Conservation (phyloP, 2,797 vertebrate genomes). For the Hafferia zeledoni region DNA sequence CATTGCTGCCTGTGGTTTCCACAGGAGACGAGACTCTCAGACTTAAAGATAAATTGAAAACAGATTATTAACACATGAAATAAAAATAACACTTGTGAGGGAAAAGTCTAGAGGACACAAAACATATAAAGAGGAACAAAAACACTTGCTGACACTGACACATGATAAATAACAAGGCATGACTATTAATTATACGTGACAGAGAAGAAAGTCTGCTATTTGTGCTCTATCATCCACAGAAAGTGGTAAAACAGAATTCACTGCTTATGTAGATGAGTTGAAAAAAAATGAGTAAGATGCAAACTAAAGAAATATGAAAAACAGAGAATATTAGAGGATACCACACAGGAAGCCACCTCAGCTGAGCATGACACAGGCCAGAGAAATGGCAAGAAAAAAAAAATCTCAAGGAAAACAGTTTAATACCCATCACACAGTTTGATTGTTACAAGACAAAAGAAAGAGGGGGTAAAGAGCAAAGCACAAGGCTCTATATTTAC, state of each 20-base stretch:
- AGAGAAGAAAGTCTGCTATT: not conserved
- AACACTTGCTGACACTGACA: not conserved
- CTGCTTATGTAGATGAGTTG: not conserved
- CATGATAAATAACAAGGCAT: not conserved
- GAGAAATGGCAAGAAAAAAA: not conserved
- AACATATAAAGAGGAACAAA: not conserved
- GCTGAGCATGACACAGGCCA: not conserved
- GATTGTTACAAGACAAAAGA: not conserved
- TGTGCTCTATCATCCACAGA: not conserved
- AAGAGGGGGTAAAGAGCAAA: not conserved
- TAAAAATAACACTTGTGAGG: not conserved
- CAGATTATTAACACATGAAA: not conserved
- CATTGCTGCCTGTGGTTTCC: not conserved
- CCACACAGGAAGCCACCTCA: rapidly evolving
- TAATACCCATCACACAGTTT: not conserved
- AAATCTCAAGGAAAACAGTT: not conserved
- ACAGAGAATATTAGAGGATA: not conserved
- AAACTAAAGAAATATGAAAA: not conserved
- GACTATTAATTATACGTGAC: not conserved
- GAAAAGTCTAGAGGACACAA: not conserved
- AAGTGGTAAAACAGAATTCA: not conserved
- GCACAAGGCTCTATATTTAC: not conserved
- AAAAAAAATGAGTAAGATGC: not conserved
- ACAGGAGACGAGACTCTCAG: not conserved
- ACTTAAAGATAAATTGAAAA: not conserved